Percentiles rank a stretch among this genome's conserved stretches.
Conservation (phyloP, 2,888 invertebrate genomes). For the Campaea margaritaria region DNA sequence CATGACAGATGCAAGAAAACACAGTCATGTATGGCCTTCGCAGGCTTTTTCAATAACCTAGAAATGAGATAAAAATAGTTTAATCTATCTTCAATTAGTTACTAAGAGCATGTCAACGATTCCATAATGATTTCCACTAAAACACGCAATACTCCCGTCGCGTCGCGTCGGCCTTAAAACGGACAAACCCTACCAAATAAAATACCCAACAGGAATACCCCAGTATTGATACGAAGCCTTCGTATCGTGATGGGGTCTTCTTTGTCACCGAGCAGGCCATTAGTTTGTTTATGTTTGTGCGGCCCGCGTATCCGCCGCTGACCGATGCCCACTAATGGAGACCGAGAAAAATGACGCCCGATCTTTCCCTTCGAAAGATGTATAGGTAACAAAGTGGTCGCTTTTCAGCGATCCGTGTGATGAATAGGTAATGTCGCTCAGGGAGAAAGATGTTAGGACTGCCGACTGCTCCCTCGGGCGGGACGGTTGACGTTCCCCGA, state of each 20-base stretch:
- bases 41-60: too few species aligned
- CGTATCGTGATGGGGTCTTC: conserved; percentile 64
- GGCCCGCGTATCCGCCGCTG: conserved; percentile 63
- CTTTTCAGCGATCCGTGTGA: conserved; percentile 67
- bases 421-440: conserved; percentile 69
- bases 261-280: conserved; percentile 72
- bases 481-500: conserved; percentile 49
- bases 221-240: conserved; percentile 64
- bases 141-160: too few species aligned
- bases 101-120: too few species aligned
- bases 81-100: too few species aligned
- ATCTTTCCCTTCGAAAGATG: conserved; percentile 58
- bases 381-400: conserved; percentile 64
- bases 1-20: too few species aligned
- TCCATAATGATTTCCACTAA: too few species aligned
- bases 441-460: conserved; percentile 56
- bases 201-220: conserved; percentile 42
- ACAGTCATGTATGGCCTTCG: too few species aligned
- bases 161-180: conserved; percentile 21
- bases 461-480: conserved; percentile 46
- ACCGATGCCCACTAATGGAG: conserved; percentile 70
- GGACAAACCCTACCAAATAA: conserved; percentile 37
- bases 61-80: too few species aligned
- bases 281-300: conserved; percentile 74
- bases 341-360: conserved; percentile 70